Base-by-base conservation (phyloP, 2,797 vertebrate species). In the Hydrocynus forskahlii region DNA sequence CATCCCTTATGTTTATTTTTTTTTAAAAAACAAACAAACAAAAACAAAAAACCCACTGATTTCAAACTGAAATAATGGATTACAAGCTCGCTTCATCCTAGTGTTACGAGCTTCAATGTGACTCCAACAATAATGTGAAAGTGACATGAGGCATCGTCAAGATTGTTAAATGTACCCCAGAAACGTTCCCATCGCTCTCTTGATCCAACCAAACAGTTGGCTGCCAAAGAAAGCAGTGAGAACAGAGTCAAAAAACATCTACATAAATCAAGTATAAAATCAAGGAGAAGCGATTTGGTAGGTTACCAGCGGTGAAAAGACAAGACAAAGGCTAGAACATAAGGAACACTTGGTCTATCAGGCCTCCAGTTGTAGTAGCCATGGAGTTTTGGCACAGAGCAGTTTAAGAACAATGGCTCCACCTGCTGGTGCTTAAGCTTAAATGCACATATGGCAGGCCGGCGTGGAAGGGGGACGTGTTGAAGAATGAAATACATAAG, bases 231-330 rank as follows among this genome's bases (percentile, higher is more conserved):
- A 29, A 43, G 38, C 38, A 40, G 2, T 43, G 8, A 43, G 35
- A 64, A 35, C 12, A 25, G 4, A 38, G 29, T 63, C 60, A 55
- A 19, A 35, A 23, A 57, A 43, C 19, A 10, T 73, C 48, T 66
- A 73, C 84, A 84, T 85, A 21, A 72, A 55, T 40, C 17, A 71
- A 54, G 75, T 80, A 54, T 82, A 87, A 89, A 89, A 66, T 87
- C 50, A 55, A 74, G 63, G 19, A 68, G 50, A 60, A 54, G 72
- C 29, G 23, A 71, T 8, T 23, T 40, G 23, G 48, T 48, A 19
- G n/a, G 21, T 54, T 48, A 29, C 10, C n/a, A 29, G 29, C 0
- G 5, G 8, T n/a, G 7, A 10, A 17, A 38, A 38, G 2, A 78
- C 45, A 43, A 80, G 25, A 52, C 75, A 40, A 43, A 76, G 69